Conservation (phyloP, 2,888 invertebrate genomes). For the Nomada fucata region DNA sequence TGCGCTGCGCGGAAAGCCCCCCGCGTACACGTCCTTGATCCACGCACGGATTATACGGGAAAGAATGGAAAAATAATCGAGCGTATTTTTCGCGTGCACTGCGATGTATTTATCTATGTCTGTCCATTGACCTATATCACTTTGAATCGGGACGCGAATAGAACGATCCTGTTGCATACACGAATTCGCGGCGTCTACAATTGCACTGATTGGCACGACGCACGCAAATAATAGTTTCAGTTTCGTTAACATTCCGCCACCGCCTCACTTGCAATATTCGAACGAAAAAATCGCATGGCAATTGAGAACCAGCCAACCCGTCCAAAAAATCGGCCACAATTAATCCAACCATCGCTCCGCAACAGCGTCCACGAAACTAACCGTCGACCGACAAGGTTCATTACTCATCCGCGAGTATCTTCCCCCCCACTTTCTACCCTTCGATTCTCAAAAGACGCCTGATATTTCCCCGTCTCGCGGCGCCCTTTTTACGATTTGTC, state of each 20-base stretch:
- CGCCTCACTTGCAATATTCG: too few species aligned
- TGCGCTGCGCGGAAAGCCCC: constrained; percentile 3
- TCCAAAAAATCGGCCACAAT: not conserved
- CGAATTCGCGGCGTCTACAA: too few species aligned
- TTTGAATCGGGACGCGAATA: too few species aligned
- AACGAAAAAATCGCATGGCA: too few species aligned
- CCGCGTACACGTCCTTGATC: not conserved
- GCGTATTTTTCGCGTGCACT: not conserved
- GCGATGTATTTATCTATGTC: not conserved
- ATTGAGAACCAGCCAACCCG: too few species aligned
- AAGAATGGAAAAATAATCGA: not conserved
- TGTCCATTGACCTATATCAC: too few species aligned
- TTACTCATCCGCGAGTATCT: constrained; percentile 36
- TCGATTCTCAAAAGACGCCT: constrained; percentile 34
- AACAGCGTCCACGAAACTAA: not conserved
- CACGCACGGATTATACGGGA: not conserved
- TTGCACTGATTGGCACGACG: too few species aligned
- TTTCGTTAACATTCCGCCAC: too few species aligned
- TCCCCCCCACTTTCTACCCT: not conserved
- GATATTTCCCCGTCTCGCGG: constrained; percentile 54
- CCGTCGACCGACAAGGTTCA: not conserved
- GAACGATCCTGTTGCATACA: too few species aligned
- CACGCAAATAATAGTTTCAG: too few species aligned
- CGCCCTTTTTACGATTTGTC: constrained; percentile 77
- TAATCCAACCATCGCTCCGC: not conserved